Evolutionary conservation across 2,113 vertebrate species (phyloP).

Genomic region (Ginglymostoma cirratum): DNA sequence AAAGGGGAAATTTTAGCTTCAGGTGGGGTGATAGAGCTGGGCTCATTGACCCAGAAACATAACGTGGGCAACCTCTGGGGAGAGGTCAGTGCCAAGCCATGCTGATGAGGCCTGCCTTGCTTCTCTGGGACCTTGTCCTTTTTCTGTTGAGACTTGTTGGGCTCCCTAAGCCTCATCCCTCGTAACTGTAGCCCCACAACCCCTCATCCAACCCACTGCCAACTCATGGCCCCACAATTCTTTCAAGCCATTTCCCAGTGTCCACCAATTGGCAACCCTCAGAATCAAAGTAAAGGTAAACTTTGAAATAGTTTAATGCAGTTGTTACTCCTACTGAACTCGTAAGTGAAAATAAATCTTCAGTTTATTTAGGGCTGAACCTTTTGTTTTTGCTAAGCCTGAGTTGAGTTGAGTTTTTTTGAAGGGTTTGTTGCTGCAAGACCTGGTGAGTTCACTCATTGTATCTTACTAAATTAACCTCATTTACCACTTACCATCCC

Average conservation of each 20-base stretch:
- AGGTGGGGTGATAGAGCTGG: neutral
- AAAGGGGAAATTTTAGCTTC: neutral
- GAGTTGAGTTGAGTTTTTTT: too few species aligned
- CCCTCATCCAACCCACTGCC: too few species aligned
- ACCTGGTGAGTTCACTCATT: too few species aligned
- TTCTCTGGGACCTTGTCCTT: neutral
- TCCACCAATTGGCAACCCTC: neutral
- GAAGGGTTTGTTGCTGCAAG: too few species aligned
- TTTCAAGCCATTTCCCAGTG: neutral
- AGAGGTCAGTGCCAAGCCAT: neutral
- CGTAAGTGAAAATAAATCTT: too few species aligned
- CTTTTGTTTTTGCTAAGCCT: too few species aligned
- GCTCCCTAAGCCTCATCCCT: neutral
- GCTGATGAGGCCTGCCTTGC: neutral
- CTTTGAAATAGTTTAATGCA: too few species aligned
- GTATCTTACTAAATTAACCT: too few species aligned
- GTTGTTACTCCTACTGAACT: too few species aligned
- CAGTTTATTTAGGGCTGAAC: too few species aligned
- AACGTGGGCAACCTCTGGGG: neutral
- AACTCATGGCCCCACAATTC: neutral
- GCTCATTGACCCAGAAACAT: neutral
- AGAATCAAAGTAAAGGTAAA: neutral
- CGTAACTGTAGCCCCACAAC: too few species aligned
- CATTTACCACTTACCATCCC: too few species aligned
- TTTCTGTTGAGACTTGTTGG: neutral